Conservation (phyloP, 2,797 vertebrate genomes). For the Agapornis canus region DNA sequence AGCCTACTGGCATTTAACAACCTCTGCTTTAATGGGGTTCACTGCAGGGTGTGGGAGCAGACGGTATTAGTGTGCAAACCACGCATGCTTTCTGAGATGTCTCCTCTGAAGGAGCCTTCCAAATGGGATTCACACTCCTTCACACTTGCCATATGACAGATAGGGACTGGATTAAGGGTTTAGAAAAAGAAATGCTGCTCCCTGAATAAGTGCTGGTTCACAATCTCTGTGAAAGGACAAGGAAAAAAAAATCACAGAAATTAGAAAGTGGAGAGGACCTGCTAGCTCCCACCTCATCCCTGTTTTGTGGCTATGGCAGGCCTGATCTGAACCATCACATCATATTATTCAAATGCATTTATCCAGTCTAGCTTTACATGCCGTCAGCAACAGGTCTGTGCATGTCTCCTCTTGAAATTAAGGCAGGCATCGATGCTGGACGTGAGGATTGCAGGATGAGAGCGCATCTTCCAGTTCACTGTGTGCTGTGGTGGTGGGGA, state of each 20-base stretch:
- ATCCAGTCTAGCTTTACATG: neutral
- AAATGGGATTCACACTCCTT: conserved; percentile 62
- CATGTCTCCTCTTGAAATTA: neutral
- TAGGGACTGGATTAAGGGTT: conserved; percentile 27
- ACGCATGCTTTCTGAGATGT: neutral
- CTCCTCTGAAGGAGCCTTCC: conserved; percentile 35
- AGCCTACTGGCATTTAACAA: conserved; percentile 47
- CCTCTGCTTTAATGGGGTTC: conserved; percentile 39
- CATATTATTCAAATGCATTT: neutral
- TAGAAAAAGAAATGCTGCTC: neutral
- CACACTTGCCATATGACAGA: conserved; percentile 18
- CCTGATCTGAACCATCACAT: neutral
- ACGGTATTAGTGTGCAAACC: conserved; percentile 46
- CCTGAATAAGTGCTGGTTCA: neutral
- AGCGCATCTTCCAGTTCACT: neutral
- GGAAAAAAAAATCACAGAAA: neutral
- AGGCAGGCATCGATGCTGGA: neutral
- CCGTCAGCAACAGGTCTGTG: neutral
- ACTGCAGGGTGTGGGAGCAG: conserved; percentile 5
- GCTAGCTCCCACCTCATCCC: neutral
- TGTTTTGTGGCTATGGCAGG: neutral
- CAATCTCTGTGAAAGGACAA: neutral
- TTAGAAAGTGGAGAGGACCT: neutral
- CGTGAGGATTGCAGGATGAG: neutral
- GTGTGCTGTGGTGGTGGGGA: neutral